A percentile compares a stretch with the other conserved stretches of the same genome.
These are phyloP conservation scores for Heliconius nattereri DNA, from an alignment of 1,140 invertebrate species.

Conservation along the genomic window DNA sequence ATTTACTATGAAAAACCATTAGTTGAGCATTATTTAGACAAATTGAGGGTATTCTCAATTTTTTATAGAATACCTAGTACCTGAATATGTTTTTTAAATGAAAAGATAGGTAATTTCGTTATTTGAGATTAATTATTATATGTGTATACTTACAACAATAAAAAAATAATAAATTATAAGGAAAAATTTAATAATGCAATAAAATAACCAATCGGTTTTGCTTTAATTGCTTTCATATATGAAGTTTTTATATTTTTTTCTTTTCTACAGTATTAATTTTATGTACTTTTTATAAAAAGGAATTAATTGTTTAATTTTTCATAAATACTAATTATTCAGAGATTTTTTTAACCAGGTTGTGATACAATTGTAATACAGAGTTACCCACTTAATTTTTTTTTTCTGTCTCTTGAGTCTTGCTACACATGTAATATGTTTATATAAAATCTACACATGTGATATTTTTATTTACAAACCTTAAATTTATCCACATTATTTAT, in stretches of 20 bases:
- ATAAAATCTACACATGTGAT: too few relatives aligned
- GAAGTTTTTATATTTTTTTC: neutral
- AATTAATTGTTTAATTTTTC: neutral
- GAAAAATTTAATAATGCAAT: neutral
- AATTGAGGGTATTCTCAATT: neutral
- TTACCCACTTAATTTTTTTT: neutral
- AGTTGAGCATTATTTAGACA: neutral
- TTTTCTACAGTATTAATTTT: neutral
- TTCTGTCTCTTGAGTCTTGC: neutral
- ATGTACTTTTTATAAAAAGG: neutral
- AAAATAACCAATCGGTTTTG: neutral
- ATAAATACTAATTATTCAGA: neutral
- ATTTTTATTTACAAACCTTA: neutral
- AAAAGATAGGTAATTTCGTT: neutral
- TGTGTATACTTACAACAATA: neutral
- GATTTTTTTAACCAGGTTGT: neutral
- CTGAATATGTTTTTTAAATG: neutral
- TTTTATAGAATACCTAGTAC: neutral
- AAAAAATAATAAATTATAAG: neutral
- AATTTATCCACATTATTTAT: neutral
- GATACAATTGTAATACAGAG: conserved; percentile 3
- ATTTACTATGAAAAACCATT: neutral
- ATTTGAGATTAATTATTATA: neutral
- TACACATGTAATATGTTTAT: neutral
- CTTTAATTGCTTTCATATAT: too few relatives aligned